Percentiles rank a stretch among this genome's conserved stretches.
Conservation (phyloP, 1,140 invertebrate genomes). For the Pseudomyrmex flavicornis region DNA sequence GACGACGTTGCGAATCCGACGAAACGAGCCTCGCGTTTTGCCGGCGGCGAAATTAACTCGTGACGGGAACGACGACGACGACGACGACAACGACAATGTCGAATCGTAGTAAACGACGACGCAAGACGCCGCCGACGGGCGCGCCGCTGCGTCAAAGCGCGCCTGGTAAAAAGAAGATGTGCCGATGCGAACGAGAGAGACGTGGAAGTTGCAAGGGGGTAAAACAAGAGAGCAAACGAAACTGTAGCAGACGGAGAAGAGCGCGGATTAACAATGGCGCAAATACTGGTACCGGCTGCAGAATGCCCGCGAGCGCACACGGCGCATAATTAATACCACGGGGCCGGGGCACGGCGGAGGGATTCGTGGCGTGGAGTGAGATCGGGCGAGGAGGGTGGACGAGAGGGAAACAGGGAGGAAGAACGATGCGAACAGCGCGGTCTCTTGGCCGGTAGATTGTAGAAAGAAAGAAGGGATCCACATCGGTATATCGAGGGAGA, state of each 20-base stretch:
- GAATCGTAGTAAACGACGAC: slow-evolving; percentile 52
- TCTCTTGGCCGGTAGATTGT: slow-evolving; percentile 64
- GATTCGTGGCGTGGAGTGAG: slow-evolving; percentile 70
- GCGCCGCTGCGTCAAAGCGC: slow-evolving; percentile 32
- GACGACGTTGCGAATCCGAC: neutral
- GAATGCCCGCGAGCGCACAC: slow-evolving; percentile 83
- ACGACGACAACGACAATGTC: slow-evolving; percentile 47
- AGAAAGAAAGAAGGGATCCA: slow-evolving; percentile 67
- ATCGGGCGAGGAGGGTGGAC: slow-evolving; percentile 38
- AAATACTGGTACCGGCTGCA: slow-evolving; percentile 83
- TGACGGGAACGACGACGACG: slow-evolving; percentile 47
- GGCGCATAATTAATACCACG: slow-evolving; percentile 85
- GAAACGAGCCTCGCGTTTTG: slow-evolving; percentile 73
- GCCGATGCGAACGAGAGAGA: slow-evolving; percentile 13
- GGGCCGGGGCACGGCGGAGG: slow-evolving; percentile 27
- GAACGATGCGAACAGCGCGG: slow-evolving; percentile 33
- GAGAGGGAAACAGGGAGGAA: slow-evolving; percentile 43
- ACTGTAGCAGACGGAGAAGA: slow-evolving; percentile 82
- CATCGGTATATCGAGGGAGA: slow-evolving; percentile 68
- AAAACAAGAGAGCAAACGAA: slow-evolving; percentile 72
- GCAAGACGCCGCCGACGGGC: neutral
- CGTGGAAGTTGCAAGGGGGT: slow-evolving; percentile 40
- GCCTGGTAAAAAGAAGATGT: slow-evolving; percentile 68
- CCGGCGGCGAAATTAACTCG: slow-evolving; percentile 65
- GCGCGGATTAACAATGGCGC: slow-evolving; percentile 84